Conservation (phyloP, 2,113 vertebrate genomes). For the Pseudolaguvia tuberculata region DNA sequence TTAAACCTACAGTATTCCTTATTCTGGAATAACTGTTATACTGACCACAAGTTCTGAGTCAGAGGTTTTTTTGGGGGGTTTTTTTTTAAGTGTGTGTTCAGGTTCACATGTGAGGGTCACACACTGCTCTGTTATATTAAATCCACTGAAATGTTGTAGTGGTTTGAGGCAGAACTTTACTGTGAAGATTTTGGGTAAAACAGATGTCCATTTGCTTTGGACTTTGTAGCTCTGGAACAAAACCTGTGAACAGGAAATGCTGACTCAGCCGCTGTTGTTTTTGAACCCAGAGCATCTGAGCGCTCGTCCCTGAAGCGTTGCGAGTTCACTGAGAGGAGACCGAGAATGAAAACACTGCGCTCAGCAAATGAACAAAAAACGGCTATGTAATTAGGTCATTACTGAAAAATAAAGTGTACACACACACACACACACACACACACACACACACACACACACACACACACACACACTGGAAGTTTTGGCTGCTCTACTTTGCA, state of each 20-base stretch:
- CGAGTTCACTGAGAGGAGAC: slow-evolving; percentile 2
- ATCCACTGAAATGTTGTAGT: background rate
- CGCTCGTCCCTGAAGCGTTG: background rate
- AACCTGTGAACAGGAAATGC: background rate
- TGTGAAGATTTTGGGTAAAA: background rate
- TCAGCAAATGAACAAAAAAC: background rate
- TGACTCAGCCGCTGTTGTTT: slow-evolving; percentile 10
- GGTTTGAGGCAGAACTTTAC: background rate
- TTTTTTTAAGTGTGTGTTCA: background rate
- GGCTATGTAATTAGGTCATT: background rate
- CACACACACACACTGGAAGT: background rate
- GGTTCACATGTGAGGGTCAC: background rate
- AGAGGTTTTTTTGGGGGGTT: background rate
- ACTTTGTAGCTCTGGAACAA: background rate
- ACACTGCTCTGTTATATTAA: background rate
- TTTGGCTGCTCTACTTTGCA: slow-evolving; percentile 40
- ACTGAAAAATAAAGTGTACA: background rate
- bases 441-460: slow-evolving; percentile 1
- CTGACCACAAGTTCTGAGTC: background rate
- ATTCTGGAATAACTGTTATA: background rate
- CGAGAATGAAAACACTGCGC: slow-evolving; percentile 3
- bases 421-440: slow-evolving; percentile 8
- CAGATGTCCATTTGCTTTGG: background rate
- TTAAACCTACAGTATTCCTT: too few relatives aligned
- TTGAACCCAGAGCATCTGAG: background rate